Percentiles rank a stretch among this genome's conserved stretches.
Conservation (phyloP, 2,888 invertebrate species). For the Heliconius ismenius region DNA sequence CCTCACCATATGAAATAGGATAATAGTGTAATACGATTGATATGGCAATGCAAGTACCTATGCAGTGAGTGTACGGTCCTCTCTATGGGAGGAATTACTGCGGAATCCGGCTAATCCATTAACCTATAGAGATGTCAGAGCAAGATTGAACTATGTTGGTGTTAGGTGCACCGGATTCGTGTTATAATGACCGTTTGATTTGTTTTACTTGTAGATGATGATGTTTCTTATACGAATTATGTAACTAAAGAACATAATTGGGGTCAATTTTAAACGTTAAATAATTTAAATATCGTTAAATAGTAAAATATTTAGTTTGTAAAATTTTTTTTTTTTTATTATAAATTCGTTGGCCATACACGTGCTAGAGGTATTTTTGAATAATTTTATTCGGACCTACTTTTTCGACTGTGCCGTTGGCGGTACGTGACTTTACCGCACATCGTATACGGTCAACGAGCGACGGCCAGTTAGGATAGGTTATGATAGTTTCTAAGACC, state of each 20-base stretch:
- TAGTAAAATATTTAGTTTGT: background rate
- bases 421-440: slow-evolving; percentile 12
- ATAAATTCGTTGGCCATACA: background rate
- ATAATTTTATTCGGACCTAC: slow-evolving; percentile 21
- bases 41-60: slow-evolving; percentile 21
- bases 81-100: slow-evolving; percentile 23
- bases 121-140: slow-evolving; percentile 35
- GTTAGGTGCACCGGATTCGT: slow-evolving; percentile 1
- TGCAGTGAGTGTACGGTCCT: slow-evolving; percentile 7
- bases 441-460: slow-evolving; percentile 23
- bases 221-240: background rate
- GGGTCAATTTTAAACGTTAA: background rate
- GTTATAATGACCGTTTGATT: slow-evolving; percentile 4
- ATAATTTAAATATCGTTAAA: background rate
- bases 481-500: slow-evolving; percentile 28
- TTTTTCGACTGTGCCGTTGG: slow-evolving; percentile 22
- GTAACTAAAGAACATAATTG: too few species aligned
- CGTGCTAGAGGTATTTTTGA: background rate
- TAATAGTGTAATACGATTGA: slow-evolving; percentile 24
- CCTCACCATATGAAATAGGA: slow-evolving; percentile 1
- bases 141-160: slow-evolving; percentile 30
- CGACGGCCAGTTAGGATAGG: slow-evolving; percentile 19
- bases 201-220: background rate
- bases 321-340: too few species aligned
- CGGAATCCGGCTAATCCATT: slow-evolving; percentile 38